phyloP scores from a whole-genome alignment of 2,113 vertebrate species.

The Chrysemys picta region DNA sequence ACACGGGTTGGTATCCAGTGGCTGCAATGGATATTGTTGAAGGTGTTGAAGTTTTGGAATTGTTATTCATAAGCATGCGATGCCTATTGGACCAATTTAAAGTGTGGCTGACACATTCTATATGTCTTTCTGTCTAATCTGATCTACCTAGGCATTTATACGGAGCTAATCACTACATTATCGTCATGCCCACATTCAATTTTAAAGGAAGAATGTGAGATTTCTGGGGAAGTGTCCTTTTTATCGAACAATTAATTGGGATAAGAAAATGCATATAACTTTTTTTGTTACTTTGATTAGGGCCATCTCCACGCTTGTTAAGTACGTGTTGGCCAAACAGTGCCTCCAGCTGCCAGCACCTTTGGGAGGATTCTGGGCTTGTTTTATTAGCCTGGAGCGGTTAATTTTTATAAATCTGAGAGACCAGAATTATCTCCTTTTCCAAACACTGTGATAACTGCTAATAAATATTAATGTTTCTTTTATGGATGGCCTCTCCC shows the following conservation, averaged over 20 bases:
- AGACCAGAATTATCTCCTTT: not conserved
- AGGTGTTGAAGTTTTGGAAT: accelerated
- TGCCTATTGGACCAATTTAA: not conserved
- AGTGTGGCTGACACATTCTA: not conserved
- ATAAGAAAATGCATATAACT: not conserved
- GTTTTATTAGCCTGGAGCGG: not conserved
- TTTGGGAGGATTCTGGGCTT: not conserved
- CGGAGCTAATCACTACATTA: not conserved
- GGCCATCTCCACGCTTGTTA: not conserved
- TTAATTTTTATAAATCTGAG: not conserved
- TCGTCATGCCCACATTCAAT: not conserved
- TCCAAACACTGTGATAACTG: not conserved
- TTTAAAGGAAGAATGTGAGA: not conserved
- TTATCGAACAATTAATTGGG: not conserved
- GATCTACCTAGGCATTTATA: not conserved
- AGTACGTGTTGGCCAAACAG: not conserved
- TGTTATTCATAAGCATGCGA: not conserved
- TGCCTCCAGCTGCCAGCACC: not conserved
- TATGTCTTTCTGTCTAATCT: not conserved
- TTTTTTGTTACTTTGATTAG: not conserved
- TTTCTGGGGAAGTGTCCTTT: not conserved
- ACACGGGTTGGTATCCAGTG: accelerated
- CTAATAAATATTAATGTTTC: not conserved
- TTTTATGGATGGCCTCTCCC: not conserved
- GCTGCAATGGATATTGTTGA: not conserved